Evolutionary conservation across 2,888 invertebrate genomes (phyloP).

Genomic region (Orchestes rusci): DNA sequence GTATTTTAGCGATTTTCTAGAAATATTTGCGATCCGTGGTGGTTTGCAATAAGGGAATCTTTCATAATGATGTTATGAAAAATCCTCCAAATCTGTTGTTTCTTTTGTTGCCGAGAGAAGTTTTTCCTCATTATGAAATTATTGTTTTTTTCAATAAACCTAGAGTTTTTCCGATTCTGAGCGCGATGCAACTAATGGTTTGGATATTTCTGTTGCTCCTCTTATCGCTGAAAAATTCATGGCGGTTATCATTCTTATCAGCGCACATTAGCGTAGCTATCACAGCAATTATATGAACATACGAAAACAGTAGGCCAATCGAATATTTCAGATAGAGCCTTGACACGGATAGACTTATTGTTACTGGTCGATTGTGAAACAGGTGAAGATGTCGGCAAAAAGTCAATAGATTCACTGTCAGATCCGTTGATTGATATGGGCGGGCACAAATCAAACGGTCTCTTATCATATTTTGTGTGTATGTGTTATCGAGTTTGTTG

Average conservation of each 20-base stretch:
- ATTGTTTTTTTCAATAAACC: no score
- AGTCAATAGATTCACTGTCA: conserved; percentile 39
- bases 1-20: no score
- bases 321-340: neutral
- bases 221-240: conserved; percentile 10
- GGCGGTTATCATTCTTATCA: conserved; percentile 14
- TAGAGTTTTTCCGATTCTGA: no score
- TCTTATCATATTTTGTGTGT: conserved; percentile 7
- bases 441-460: conserved; percentile 24
- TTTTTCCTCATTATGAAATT: no score
- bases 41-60: no score
- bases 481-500: conserved; percentile 11
- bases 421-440: conserved; percentile 39
- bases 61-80: no score
- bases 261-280: conserved; percentile 12
- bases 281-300: conserved; percentile 14
- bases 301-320: conserved; percentile 8
- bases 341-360: conserved; percentile 3
- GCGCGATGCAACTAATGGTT: no score
- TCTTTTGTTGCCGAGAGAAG: no score
- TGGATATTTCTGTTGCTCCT: conserved; percentile 1
- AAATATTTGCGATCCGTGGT: no score
- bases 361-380: conserved; percentile 26
- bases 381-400: conserved; percentile 41
- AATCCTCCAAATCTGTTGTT: no score